A percentile compares a stretch with the other conserved stretches of the same genome.
phyloP scores from a whole-genome alignment of 1,140 invertebrate species.

The Drosophila carrolli region DNA sequence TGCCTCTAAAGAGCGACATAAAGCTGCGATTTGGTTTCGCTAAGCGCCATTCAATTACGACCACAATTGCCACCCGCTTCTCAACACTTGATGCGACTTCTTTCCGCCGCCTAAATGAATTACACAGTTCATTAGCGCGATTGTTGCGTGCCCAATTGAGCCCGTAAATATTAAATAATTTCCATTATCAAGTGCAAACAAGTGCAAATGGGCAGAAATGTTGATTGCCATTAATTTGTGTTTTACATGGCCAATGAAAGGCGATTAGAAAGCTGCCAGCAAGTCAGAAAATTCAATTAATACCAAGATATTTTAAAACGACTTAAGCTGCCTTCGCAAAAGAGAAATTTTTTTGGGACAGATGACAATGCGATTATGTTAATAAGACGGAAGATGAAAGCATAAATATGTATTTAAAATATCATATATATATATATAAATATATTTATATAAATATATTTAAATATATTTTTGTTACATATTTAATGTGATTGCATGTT shows the following conservation, averaged over 20 bases:
- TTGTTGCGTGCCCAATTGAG: conserved; percentile 64
- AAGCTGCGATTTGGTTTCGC: conserved; percentile 59
- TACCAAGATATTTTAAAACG: not conserved
- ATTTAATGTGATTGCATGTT: too few relatives aligned
- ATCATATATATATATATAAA: too few relatives aligned
- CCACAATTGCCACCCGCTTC: conserved; percentile 31
- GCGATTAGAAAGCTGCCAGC: conserved; percentile 5
- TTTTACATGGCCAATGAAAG: not conserved
- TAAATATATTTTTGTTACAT: too few relatives aligned
- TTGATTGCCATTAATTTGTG: conserved; percentile 50
- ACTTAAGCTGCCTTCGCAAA: not conserved
- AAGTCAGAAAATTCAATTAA: conserved; percentile 8
- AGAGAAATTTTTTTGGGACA: not conserved
- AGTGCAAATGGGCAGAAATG: conserved; percentile 61
- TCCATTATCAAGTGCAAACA: conserved; percentile 73
- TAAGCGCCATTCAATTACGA: conserved; percentile 72
- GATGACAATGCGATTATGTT: not conserved
- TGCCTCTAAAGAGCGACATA: conserved; percentile 57
- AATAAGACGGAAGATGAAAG: too few relatives aligned
- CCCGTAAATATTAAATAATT: conserved; percentile 77
- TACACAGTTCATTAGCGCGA: conserved; percentile 72
- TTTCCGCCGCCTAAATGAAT: conserved; percentile 37
- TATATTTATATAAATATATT: too few relatives aligned
- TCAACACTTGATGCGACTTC: conserved; percentile 14
- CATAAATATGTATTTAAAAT: too few relatives aligned